phyloP scores from a whole-genome alignment of 2,797 vertebrate species.

The Aulostomus chinensis region DNA sequence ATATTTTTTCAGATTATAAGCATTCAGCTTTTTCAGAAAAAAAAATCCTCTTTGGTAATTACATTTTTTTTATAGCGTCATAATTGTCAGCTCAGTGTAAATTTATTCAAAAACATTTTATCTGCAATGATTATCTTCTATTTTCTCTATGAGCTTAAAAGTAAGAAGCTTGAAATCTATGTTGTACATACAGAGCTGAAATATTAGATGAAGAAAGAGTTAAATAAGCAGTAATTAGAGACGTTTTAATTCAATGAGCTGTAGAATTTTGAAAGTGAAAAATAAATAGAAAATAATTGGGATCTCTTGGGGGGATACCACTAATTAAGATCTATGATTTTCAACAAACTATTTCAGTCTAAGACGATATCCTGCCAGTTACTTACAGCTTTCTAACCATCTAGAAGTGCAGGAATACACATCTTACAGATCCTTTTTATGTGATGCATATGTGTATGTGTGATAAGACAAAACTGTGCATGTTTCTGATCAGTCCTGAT shows the following conservation, averaged over 20 bases:
- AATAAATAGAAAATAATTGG: no score
- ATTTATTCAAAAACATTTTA: background rate
- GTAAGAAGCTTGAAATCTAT: background rate
- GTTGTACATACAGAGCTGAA: background rate
- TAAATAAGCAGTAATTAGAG: background rate
- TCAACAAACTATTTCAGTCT: background rate
- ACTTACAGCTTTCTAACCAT: constrained; percentile 12
- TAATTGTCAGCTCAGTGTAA: no score
- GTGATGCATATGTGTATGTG: constrained; percentile 23
- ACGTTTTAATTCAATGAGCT: background rate
- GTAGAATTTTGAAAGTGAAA: no score
- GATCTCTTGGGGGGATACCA: no score
- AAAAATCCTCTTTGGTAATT: background rate
- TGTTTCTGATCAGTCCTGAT: constrained; percentile 88
- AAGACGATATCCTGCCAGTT: constrained; percentile 5
- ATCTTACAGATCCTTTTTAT: constrained; percentile 52
- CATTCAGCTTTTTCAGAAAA: background rate
- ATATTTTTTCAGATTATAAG: background rate
- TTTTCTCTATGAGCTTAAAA: background rate
- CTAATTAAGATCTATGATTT: background rate
- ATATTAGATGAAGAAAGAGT: background rate
- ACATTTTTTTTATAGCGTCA: no score
- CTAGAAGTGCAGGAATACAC: constrained; percentile 20
- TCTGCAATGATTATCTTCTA: background rate
- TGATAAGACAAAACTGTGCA: constrained; percentile 64